Percentiles rank a stretch among this genome's conserved stretches.
phyloP scores from a whole-genome alignment of 2,113 vertebrate species.

The Cyprinodon brontotheroides region DNA sequence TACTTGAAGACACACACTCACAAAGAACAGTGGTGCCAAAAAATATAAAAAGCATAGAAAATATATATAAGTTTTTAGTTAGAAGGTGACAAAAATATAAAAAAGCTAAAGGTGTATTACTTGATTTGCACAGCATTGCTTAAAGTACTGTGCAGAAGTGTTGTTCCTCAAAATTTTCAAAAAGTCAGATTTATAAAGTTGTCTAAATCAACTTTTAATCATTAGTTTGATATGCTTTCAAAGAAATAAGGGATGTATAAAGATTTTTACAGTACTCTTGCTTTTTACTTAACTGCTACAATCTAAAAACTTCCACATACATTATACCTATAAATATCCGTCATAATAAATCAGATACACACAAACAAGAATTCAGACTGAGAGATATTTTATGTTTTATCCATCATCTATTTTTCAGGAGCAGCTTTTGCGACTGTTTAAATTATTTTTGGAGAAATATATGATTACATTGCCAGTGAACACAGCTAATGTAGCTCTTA shows the following conservation, averaged over 20 bases:
- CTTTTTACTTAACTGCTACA: no score
- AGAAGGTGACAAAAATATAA: background rate
- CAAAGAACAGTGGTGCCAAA: background rate
- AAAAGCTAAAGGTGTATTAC: background rate
- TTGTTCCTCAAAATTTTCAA: background rate
- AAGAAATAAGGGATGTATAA: background rate
- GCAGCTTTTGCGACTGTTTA: conserved; percentile 13
- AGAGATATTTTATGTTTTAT: background rate
- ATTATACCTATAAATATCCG: background rate
- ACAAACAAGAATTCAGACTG: background rate
- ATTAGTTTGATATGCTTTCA: background rate
- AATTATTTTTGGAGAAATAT: conserved; percentile 37
- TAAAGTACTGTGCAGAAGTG: background rate
- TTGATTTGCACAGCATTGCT: background rate
- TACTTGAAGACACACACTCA: background rate
- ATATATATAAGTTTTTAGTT: background rate
- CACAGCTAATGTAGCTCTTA: conserved; percentile 50
- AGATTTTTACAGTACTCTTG: background rate
- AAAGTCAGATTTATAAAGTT: background rate
- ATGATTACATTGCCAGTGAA: conserved; percentile 12
- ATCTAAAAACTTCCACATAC: background rate
- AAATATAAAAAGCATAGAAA: background rate
- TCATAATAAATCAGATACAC: background rate
- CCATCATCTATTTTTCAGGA: background rate
- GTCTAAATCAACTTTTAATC: background rate